A percentile compares a stretch with the other conserved stretches of the same genome.
phyloP scores from a whole-genome alignment of 2,797 vertebrate species.

The Myotis myotis region DNA sequence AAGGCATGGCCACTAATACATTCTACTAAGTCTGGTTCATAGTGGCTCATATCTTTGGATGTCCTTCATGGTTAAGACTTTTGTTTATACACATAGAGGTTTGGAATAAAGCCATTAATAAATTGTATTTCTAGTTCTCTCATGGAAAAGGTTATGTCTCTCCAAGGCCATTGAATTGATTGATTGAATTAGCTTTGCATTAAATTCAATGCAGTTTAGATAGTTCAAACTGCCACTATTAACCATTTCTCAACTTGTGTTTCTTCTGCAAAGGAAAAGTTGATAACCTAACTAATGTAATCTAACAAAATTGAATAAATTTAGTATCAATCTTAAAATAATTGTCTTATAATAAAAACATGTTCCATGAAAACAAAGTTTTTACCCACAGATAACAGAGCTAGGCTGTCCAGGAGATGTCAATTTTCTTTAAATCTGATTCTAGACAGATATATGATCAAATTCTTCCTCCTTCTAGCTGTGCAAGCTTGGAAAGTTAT shows the following conservation, averaged over 20 bases:
- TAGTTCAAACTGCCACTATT: background rate
- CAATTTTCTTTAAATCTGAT: conserved; percentile 29
- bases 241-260: background rate
- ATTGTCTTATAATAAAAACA: background rate
- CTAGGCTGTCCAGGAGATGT: background rate
- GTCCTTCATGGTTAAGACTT: conserved; percentile 37
- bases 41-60: background rate
- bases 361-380: background rate
- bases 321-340: background rate
- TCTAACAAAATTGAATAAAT: background rate
- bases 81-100: conserved; percentile 24
- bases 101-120: conserved; percentile 57
- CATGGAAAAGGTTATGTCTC: background rate
- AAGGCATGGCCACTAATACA: background rate
- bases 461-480: background rate
- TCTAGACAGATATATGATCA: background rate
- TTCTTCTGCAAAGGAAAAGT: conserved; percentile 12
- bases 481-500: background rate
- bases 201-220: conserved; percentile 46
- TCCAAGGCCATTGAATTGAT: background rate
- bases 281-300: background rate
- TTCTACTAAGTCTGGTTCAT: background rate
- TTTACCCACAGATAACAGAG: background rate
- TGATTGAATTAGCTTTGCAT: conserved; percentile 49
- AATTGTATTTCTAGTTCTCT: conserved; percentile 21